Evolutionary conservation across 2,797 vertebrate genomes (phyloP).

Genomic region (Eospalax fontanierii): DNA sequence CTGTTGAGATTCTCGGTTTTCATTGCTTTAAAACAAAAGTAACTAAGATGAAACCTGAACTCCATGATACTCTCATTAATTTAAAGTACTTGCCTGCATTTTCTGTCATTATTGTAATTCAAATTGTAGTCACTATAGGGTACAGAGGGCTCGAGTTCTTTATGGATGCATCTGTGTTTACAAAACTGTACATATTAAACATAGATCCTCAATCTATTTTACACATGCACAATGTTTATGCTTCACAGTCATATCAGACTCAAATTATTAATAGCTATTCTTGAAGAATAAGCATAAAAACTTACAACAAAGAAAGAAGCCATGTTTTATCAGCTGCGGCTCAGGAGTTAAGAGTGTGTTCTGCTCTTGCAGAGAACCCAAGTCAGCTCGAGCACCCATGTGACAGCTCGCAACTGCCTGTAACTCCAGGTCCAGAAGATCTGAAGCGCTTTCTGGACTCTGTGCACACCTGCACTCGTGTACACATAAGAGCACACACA

Average conservation of each 20-base stretch:
- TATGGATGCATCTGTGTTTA: neutral
- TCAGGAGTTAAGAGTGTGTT: neutral
- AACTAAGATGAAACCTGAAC: conserved; percentile 1
- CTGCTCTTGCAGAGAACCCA: too few relatives aligned
- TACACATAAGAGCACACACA: too few relatives aligned
- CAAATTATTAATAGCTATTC: conserved; percentile 23
- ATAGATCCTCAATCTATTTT: conserved; percentile 31
- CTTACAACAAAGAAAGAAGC: neutral
- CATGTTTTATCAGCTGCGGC: neutral
- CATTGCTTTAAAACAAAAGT: conserved; percentile 36
- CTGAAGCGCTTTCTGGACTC: too few relatives aligned
- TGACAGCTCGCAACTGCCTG: too few relatives aligned
- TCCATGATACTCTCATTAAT: conserved; percentile 25
- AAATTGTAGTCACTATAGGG: conserved; percentile 7
- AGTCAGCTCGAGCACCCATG: too few relatives aligned
- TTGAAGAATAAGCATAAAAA: neutral
- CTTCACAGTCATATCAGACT: neutral
- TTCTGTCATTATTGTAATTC: conserved; percentile 32
- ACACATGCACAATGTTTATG: neutral
- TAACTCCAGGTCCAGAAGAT: too few relatives aligned
- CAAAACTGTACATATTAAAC: conserved; percentile 24
- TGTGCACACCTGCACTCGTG: too few relatives aligned
- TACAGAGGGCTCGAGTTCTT: neutral
- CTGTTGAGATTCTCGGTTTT: conserved; percentile 34
- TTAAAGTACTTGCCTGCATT: neutral